A percentile compares a stretch with the other conserved stretches of the same genome.
phyloP scores from a whole-genome alignment of 2,113 vertebrate genomes.

The Oryzias celebensis region DNA sequence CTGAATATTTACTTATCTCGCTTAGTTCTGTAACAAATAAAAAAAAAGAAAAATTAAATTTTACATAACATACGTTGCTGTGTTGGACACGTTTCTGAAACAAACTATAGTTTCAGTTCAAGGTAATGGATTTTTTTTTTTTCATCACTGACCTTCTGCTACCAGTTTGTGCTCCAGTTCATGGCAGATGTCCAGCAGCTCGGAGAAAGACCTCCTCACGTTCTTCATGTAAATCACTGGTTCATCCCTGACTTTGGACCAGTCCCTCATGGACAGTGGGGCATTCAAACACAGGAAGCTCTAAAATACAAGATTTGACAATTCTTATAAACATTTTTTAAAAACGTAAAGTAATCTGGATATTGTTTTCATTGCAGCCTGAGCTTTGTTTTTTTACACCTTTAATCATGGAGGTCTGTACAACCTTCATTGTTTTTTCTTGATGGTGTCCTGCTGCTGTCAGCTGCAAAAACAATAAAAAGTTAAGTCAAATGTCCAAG shows the following conservation, averaged over 20 bases:
- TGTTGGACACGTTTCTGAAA: not conserved
- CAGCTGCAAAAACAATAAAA: not conserved
- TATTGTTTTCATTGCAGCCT: no score
- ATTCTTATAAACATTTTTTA: no score
- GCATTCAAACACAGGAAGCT: constrained; percentile 13
- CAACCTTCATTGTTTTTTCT: no score
- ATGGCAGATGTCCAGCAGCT: constrained; percentile 33
- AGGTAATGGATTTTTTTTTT: no score
- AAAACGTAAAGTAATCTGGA: no score
- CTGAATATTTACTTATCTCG: constrained; percentile 35
- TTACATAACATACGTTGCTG: not conserved
- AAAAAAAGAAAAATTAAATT: not conserved
- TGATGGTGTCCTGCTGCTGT: no score
- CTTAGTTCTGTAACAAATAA: constrained; percentile 32
- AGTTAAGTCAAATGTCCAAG: not conserved
- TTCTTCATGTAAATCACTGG: constrained; percentile 13
- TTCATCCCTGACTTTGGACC: constrained; percentile 36
- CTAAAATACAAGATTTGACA: constrained; percentile 14
- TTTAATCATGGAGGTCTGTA: no score
- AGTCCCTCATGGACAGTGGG: constrained; percentile 33
- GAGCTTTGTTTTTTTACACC: no score
- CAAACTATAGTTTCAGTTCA: not conserved
- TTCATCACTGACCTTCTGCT: constrained; percentile 24
- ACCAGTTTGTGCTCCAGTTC: constrained; percentile 21
- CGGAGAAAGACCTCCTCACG: constrained; percentile 26